Evolutionary conservation across 2,797 vertebrate species (phyloP).

Genomic region (Helostoma temminkii): DNA sequence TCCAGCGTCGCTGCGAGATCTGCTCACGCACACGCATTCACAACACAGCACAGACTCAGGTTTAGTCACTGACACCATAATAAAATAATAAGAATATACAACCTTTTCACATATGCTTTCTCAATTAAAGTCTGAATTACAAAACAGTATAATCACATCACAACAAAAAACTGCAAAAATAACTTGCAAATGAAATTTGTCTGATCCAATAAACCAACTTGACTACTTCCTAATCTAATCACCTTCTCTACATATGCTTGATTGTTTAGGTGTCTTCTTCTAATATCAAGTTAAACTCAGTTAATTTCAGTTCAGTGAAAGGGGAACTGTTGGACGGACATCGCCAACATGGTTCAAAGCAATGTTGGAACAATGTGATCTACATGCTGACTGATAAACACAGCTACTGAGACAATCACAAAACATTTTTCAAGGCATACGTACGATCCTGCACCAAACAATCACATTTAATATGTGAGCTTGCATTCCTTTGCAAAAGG

Average conservation of each 20-base stretch:
- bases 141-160: conserved; percentile 14
- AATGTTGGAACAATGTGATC: conserved; percentile 52
- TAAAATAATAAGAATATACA: not conserved
- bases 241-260: conserved; percentile 4
- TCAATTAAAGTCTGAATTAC: conserved; percentile 12
- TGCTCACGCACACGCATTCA: conserved; percentile 70
- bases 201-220: conserved; percentile 37
- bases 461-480: conserved; percentile 48
- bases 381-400: conserved; percentile 72
- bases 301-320: conserved; percentile 42
- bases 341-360: conserved; percentile 41
- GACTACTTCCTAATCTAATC: conserved; percentile 33
- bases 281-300: conserved; percentile 67
- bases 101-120: conserved; percentile 11
- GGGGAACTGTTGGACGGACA: conserved; percentile 37
- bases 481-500: conserved; percentile 63
- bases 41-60: conserved; percentile 39
- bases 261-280: conserved; percentile 13
- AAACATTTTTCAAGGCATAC: conserved; percentile 51
- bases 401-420: conserved; percentile 61
- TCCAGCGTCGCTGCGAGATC: conserved; percentile 91
- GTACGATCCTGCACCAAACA: conserved; percentile 50
- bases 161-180: conserved; percentile 16
- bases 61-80: conserved; percentile 31
- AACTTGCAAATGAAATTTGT: conserved; percentile 33